These are phyloP conservation scores for Phacellophora camtschatica DNA, from an alignment of 30 jellyfish, hydroid and myxozoan species.

Conservation along the genomic window DNA sequence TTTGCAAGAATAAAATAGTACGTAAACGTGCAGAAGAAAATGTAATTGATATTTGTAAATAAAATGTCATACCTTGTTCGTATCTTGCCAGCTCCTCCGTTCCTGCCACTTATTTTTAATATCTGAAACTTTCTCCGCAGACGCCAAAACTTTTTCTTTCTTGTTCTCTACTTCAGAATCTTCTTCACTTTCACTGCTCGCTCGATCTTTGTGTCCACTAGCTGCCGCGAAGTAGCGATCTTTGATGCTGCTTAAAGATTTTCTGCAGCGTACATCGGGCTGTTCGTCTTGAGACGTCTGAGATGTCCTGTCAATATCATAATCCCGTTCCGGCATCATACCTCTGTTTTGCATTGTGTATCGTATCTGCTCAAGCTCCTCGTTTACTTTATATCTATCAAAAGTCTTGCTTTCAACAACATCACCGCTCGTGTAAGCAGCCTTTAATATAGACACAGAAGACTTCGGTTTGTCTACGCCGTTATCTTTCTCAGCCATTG, in stretches of 20 bases:
- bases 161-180: constrained; percentile 19
- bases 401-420: constrained; percentile 24
- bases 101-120: constrained; percentile 44
- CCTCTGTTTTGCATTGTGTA: constrained; percentile 43
- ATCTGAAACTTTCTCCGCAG: constrained; percentile 32
- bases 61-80: constrained; percentile 7
- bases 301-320: background rate
- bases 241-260: constrained; percentile 62
- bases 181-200: constrained; percentile 64
- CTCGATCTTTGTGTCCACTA: constrained; percentile 41
- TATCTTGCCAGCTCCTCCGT: constrained; percentile 28
- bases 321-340: constrained; percentile 17
- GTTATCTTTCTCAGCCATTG: background rate
- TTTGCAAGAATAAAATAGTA: no score
- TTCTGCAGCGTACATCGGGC: constrained; percentile 44
- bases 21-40: no score
- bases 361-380: constrained; percentile 46
- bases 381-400: constrained; percentile 51
- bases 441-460: constrained; percentile 44
- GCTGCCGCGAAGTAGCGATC: constrained; percentile 64
- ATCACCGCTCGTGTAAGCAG: constrained; percentile 25
- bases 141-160: constrained; percentile 36
- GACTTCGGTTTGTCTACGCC: constrained; percentile 25
- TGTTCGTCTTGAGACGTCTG: constrained; percentile 4
- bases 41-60: no score